phyloP scores from a whole-genome alignment of 2,888 invertebrate genomes.

The Pachymerium ferrugineum region DNA sequence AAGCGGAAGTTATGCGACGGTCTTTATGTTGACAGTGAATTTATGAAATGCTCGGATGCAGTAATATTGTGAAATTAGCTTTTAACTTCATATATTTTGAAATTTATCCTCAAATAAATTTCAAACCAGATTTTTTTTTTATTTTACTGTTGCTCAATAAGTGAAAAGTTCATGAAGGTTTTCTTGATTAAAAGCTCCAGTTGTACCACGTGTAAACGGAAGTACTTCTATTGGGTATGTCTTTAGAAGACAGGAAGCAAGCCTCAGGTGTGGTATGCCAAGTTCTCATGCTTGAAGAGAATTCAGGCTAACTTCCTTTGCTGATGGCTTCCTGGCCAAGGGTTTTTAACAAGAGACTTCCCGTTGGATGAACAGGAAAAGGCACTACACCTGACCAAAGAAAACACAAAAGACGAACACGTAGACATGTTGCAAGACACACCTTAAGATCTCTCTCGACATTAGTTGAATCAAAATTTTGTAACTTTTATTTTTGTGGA shows the following conservation, averaged over 20 bases:
- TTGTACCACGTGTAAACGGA: neutral
- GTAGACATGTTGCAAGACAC: slow-evolving; percentile 7
- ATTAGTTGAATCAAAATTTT: too few relatives aligned
- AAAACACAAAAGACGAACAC: slow-evolving; percentile 14
- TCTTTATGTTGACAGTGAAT: slow-evolving; percentile 8
- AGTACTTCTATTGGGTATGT: neutral
- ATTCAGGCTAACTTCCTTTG: slow-evolving; percentile 24
- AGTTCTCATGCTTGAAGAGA: slow-evolving; percentile 27
- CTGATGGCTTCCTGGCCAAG: slow-evolving; percentile 4
- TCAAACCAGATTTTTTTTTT: too few relatives aligned
- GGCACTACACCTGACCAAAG: slow-evolving; percentile 25
- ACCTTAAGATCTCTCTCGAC: slow-evolving; percentile 10
- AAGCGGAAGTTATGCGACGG: neutral
- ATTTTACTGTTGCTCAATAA: too few relatives aligned
- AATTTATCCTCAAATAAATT: too few relatives aligned
- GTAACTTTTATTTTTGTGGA: neutral
- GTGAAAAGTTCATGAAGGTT: neutral
- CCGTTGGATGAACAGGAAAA: slow-evolving; percentile 27
- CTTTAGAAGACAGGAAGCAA: slow-evolving; percentile 11
- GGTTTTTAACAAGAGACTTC: slow-evolving; percentile 20
- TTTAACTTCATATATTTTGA: too few relatives aligned
- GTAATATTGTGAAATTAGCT: too few relatives aligned
- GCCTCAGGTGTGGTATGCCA: slow-evolving; percentile 24
- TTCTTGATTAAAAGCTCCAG: neutral
- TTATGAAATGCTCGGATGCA: too few relatives aligned